phyloP scores from a whole-genome alignment of 2,113 vertebrate genomes.

The Mustela lutreola region DNA sequence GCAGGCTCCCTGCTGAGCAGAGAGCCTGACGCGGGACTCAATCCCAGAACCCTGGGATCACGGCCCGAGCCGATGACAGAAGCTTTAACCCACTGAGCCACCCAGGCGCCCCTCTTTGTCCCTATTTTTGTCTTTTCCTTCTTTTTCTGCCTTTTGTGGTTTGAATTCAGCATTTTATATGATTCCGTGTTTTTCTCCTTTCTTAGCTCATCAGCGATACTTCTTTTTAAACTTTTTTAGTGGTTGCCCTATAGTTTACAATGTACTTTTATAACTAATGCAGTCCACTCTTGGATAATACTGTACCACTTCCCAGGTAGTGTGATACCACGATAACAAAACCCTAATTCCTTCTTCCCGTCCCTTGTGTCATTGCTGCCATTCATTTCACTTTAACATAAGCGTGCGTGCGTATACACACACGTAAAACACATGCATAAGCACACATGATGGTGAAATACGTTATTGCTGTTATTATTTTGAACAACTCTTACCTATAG shows the following conservation, averaged over 20 bases:
- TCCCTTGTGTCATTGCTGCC: background rate
- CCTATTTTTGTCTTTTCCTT: no score
- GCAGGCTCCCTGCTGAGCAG: no score
- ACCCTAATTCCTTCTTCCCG: background rate
- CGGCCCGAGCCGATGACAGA: no score
- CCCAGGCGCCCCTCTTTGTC: no score
- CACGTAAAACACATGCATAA: background rate
- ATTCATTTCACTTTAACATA: background rate
- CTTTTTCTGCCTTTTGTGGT: no score
- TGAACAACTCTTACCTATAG: background rate
- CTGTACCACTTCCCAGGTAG: background rate
- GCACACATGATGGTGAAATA: background rate
- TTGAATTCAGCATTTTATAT: no score
- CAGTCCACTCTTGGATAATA: background rate
- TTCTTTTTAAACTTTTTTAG: background rate
- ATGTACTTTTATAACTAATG: background rate
- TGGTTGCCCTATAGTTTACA: background rate
- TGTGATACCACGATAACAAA: background rate
- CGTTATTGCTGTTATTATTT: background rate
- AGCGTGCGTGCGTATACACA: background rate
- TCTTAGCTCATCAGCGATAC: background rate
- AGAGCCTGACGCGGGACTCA: accelerated
- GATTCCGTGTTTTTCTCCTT: background rate
- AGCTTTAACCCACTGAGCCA: no score
- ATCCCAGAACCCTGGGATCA: no score